These are phyloP conservation scores for Melanocharis versteri DNA, from an alignment of 2,113 vertebrate genomes.

Conservation along the genomic window DNA sequence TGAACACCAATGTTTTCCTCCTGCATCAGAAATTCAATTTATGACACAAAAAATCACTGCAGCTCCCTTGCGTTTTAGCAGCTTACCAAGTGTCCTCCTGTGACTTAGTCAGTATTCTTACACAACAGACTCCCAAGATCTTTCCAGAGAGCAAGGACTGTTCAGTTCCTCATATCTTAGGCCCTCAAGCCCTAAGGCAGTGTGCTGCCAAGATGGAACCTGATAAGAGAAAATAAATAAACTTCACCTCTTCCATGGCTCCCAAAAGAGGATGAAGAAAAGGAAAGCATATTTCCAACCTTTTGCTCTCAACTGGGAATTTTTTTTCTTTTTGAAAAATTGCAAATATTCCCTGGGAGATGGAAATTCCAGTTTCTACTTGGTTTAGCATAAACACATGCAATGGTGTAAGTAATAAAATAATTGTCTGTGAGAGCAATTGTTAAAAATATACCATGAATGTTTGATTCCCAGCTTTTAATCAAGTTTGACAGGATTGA, in stretches of 20 bases:
- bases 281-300: neutral
- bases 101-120: neutral
- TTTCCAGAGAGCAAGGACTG: neutral
- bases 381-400: neutral
- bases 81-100: neutral
- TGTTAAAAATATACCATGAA: neutral
- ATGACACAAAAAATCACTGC: neutral
- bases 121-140: neutral
- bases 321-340: neutral
- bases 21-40: neutral
- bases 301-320: neutral
- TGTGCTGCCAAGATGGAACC: neutral
- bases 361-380: neutral
- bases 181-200: neutral
- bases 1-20: neutral
- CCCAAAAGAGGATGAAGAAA: neutral
- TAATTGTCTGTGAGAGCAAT: neutral
- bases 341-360: neutral
- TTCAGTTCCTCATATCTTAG: neutral
- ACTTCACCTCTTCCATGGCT: neutral
- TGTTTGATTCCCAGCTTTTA: neutral
- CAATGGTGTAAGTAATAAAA: neutral
- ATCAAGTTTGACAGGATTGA: neutral
- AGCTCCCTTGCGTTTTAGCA: neutral
- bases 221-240: neutral